Evolutionary conservation across 2,888 invertebrate species (phyloP).

Genomic region (Polyommatus iphigenia): DNA sequence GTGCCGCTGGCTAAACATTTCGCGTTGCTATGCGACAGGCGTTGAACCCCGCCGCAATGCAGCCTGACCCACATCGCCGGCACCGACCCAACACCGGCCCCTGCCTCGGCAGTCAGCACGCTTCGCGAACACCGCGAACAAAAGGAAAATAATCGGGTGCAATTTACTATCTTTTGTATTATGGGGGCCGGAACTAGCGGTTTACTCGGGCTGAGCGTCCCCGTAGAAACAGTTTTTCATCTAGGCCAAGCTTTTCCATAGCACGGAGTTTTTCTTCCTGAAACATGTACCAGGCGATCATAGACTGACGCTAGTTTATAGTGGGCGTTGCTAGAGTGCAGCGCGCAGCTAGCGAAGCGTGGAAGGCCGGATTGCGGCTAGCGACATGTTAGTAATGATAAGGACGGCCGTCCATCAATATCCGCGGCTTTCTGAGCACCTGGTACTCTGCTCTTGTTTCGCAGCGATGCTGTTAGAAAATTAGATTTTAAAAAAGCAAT

Average conservation of each 20-base stretch:
- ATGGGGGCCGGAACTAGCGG: background rate
- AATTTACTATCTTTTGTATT: constrained; percentile 4
- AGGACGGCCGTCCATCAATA: constrained; percentile 2
- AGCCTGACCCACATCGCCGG: constrained; percentile 22
- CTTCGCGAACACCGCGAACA: background rate
- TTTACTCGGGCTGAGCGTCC: background rate
- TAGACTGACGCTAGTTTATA: constrained; percentile 60
- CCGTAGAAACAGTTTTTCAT: background rate
- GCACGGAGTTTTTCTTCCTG: constrained; percentile 48
- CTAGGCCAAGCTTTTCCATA: background rate
- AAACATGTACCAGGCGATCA: constrained; percentile 75
- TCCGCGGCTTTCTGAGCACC: background rate
- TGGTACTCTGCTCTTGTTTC: constrained; percentile 1
- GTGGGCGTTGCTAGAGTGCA: constrained; percentile 57
- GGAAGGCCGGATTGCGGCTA: constrained; percentile 49
- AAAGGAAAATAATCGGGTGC: constrained; percentile 1
- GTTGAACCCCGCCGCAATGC: constrained; percentile 8
- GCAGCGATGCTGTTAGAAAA: background rate
- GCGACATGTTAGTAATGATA: constrained; percentile 50
- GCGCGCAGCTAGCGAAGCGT: constrained; percentile 45
- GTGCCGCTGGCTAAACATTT: background rate
- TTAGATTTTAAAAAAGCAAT: background rate
- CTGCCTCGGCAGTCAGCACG: background rate
- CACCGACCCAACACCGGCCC: background rate
- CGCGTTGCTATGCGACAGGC: constrained; percentile 18